A percentile compares a stretch with the other conserved stretches of the same genome.
Conservation (phyloP, 2,113 vertebrate species). For the Meles meles region DNA sequence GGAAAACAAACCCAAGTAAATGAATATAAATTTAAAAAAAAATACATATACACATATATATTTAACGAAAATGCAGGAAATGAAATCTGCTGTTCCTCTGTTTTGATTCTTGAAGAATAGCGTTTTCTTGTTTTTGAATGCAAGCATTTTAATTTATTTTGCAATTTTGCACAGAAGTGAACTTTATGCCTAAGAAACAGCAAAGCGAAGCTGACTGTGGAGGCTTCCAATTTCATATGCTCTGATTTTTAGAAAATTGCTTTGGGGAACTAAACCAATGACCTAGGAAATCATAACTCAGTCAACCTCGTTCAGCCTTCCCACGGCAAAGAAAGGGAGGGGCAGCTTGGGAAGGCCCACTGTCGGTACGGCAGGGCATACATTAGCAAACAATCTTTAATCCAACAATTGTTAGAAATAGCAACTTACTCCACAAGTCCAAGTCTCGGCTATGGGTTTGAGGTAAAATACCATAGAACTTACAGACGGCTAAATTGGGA, state of each 20-base stretch:
- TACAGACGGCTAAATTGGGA: neutral
- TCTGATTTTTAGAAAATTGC: neutral
- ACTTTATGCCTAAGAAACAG: neutral
- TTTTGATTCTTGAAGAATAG: neutral
- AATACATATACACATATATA: neutral
- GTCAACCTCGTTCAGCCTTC: neutral
- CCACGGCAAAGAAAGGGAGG: neutral
- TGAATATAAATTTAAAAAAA: neutral
- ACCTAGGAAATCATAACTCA: neutral
- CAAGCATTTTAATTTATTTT: slow-evolving; percentile 18
- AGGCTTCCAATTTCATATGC: neutral
- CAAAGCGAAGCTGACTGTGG: neutral
- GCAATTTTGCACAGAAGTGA: neutral
- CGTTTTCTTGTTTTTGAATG: neutral
- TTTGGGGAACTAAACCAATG: neutral
- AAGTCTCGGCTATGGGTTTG: neutral
- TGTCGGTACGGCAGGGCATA: neutral
- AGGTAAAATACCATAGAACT: neutral
- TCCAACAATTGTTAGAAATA: neutral
- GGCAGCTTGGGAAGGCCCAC: neutral
- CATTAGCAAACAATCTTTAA: neutral
- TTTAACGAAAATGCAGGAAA: neutral
- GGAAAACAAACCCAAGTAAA: neutral
- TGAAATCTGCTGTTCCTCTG: neutral
- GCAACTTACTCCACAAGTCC: neutral